Percentiles rank a stretch among this genome's conserved stretches.
Conservation (phyloP, 2,888 invertebrate genomes). For the Lampropteryx suffumata region DNA sequence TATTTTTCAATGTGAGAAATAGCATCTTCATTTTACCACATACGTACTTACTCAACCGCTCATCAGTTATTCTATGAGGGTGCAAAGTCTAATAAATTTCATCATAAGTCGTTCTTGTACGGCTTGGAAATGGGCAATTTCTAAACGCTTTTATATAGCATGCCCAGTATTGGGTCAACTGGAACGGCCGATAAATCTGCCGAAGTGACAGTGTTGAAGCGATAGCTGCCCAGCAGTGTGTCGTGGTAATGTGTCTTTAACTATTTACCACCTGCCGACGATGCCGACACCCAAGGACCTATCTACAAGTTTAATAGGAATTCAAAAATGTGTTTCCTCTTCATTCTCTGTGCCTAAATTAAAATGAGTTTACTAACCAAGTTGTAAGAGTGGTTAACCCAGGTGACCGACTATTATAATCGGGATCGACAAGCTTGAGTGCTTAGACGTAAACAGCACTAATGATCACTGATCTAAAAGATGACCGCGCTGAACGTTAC, state of each 20-base stretch:
- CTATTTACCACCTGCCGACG: conserved; percentile 52
- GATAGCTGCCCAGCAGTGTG: conserved; percentile 64
- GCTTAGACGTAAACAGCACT: no score
- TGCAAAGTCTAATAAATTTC: conserved; percentile 42
- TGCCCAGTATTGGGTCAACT: conserved; percentile 50
- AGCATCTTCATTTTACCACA: conserved; percentile 25
- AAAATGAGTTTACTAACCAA: no score
- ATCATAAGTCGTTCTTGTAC: conserved; percentile 43
- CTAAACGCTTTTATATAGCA: conserved; percentile 50
- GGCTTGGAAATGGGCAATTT: conserved; percentile 48
- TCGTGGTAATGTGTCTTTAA: conserved; percentile 63
- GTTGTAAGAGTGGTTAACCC: no score
- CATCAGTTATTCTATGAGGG: conserved; percentile 36
- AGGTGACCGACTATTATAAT: no score
- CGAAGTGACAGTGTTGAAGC: conserved; percentile 58
- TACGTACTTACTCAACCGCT: conserved; percentile 24
- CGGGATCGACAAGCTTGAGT: no score
- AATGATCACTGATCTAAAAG: no score
- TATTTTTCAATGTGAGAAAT: conserved; percentile 16
- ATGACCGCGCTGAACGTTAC: neutral
- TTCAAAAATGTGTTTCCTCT: no score
- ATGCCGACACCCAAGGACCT: no score
- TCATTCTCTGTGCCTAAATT: no score
- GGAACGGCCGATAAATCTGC: conserved; percentile 61
- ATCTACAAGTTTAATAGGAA: no score